Base-by-base conservation (phyloP, 1,140 invertebrate genomes). In the Ostrea denselamellosa region DNA sequence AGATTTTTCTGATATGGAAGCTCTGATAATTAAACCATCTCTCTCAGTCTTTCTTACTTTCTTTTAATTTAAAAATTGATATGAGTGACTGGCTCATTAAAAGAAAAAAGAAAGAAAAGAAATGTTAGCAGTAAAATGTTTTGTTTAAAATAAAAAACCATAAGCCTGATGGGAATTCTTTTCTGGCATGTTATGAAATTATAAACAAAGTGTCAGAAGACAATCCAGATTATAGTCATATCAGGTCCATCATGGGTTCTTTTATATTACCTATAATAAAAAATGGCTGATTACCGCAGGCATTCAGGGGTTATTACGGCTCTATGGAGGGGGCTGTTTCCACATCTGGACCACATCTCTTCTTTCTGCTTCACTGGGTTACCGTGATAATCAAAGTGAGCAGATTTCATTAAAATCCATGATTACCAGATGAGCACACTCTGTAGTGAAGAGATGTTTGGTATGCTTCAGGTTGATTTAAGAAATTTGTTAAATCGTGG, bases 381-480 rank as follows among this genome's bases (percentile, higher is more conserved):
- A 12, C 28, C 12, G 14, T 22, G 25, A 77, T 77, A 77, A 77
- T 77, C 68, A 77, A 77, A 77, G 12, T 25, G 25, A 77, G 68
- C 68, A 77, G 68, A 77, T 77, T 77, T 77, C 68, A 77, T 77
- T 77, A 77, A 77, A 77, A 34, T 77, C 68, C 28, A 77, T 77
- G 14, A 25, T 77, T 9, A 28, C 68, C 68, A 77, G 68, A 77
- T 28, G 28, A 77, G 25, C 28, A 9, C 14, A 14, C 28, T 77
- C 68, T 77, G 22, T 25, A 28, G 22, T 77, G 56, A 62, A 19
- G 56, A 62, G 34, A 44, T 44, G 34, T 44, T 44, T 44, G 34
- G 34, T 44, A 44, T 44, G 34, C 34, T 44, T 44, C 34, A 44
- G 34, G 34, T 44, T 44, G 34, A 44, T 44, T 44, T 44, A 44